Conservation (phyloP, 2,797 vertebrate genomes). For the Champsocephalus esox region DNA sequence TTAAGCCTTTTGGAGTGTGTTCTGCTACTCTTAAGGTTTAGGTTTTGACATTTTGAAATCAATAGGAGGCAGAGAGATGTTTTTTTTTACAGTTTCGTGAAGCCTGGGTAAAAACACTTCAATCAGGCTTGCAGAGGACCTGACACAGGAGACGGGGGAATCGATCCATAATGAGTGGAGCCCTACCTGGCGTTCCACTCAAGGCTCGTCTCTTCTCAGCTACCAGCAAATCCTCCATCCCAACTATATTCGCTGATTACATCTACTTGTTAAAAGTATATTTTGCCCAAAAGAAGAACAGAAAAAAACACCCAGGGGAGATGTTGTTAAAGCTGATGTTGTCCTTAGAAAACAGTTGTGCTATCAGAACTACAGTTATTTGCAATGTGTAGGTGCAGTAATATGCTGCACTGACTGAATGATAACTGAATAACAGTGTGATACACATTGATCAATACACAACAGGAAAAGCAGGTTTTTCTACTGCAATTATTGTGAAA, state of each 20-base stretch:
- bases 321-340: slow-evolving; percentile 42
- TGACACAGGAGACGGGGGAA: slow-evolving; percentile 79
- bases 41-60: slow-evolving; percentile 86
- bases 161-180: slow-evolving; percentile 82
- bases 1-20: slow-evolving; percentile 79
- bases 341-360: slow-evolving; percentile 13
- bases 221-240: slow-evolving; percentile 65
- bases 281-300: slow-evolving; percentile 37
- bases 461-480: slow-evolving; percentile 4
- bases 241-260: slow-evolving; percentile 58
- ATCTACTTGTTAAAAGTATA: slow-evolving; percentile 53
- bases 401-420: background rate
- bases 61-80: slow-evolving; percentile 81
- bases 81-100: slow-evolving; percentile 68
- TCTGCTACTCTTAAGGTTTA: slow-evolving; percentile 79
- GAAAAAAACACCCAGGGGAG: slow-evolving; percentile 18
- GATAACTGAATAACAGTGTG: slow-evolving; percentile 14
- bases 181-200: slow-evolving; percentile 80
- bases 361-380: slow-evolving; percentile 28
- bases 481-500: slow-evolving; percentile 20
- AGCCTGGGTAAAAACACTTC: slow-evolving; percentile 84
- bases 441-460: background rate
- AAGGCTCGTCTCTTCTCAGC: slow-evolving; percentile 54
- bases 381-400: slow-evolving; percentile 2
- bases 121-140: slow-evolving; percentile 79